Percentiles rank a stretch among this genome's conserved stretches.
Conservation (phyloP, 2,113 vertebrate species). For the Sceloporus tristichus region DNA sequence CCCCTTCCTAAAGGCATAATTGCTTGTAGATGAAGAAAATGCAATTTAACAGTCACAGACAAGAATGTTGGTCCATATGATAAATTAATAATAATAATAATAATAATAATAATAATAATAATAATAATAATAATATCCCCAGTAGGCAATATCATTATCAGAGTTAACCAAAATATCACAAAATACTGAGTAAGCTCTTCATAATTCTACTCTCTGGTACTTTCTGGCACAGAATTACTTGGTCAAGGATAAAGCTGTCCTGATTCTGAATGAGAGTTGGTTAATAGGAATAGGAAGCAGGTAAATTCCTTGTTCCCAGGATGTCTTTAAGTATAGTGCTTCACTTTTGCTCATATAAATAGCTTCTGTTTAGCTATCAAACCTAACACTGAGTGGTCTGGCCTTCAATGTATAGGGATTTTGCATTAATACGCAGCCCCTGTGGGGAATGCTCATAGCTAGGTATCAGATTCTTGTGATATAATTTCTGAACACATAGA, state of each 20-base stretch:
- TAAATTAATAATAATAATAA: not conserved
- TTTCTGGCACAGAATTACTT: not conserved
- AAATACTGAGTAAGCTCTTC: not conserved
- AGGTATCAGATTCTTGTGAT: not conserved
- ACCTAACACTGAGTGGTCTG: too few species aligned
- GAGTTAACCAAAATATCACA: not conserved
- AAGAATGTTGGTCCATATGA: not conserved
- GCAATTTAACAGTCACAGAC: not conserved
- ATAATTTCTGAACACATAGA: not conserved
- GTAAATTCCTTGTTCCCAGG: not conserved
- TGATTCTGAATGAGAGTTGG: not conserved
- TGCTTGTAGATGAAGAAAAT: conserved; percentile 7
- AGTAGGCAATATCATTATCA: not conserved
- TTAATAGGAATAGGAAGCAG: not conserved
- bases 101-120: too few species aligned
- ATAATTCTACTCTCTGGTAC: not conserved
- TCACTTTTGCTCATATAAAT: not conserved
- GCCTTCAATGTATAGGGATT: too few species aligned
- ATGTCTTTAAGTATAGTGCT: not conserved
- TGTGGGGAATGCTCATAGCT: not conserved
- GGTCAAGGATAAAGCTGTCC: not conserved
- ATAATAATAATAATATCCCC: not conserved
- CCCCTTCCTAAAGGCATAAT: not conserved
- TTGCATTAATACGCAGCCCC: not conserved
- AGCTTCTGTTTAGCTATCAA: too few species aligned